phyloP scores from a whole-genome alignment of 2,888 invertebrate species.

The Lithophane semibrunnea region DNA sequence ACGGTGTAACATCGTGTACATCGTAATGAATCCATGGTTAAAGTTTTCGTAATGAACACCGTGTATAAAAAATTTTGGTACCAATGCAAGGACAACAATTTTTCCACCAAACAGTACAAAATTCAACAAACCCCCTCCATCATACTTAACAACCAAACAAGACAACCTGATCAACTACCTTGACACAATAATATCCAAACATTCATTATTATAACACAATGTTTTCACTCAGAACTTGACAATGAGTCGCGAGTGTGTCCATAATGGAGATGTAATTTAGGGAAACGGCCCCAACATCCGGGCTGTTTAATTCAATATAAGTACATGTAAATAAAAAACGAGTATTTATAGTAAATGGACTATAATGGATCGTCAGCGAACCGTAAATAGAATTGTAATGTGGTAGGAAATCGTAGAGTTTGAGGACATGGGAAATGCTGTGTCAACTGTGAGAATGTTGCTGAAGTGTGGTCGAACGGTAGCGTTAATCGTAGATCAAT shows the following conservation, averaged over 20 bases:
- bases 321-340: constrained; percentile 76
- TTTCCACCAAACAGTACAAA: not conserved
- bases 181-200: constrained; percentile 48
- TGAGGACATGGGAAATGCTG: constrained; percentile 59
- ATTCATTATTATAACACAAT: constrained; percentile 47
- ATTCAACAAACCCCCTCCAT: not conserved
- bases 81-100: not conserved
- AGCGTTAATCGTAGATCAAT: constrained; percentile 15
- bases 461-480: constrained; percentile 7
- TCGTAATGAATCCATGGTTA: too few species aligned
- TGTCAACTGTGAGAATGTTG: constrained; percentile 47
- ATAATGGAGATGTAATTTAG: constrained; percentile 79
- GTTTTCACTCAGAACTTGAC: constrained; percentile 65
- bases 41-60: too few species aligned
- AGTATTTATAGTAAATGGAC: constrained; percentile 78
- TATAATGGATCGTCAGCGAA: constrained; percentile 78
- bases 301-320: constrained; percentile 79
- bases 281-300: constrained; percentile 78
- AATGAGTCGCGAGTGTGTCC: constrained; percentile 76
- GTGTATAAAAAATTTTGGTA: too few species aligned
- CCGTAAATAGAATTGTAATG: constrained; percentile 74
- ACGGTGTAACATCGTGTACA: too few species aligned
- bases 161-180: constrained; percentile 25
- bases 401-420: constrained; percentile 47
- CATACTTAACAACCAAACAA: constrained; percentile 14